phyloP scores from a whole-genome alignment of 2,888 invertebrate species.

The Ochropleura plecta region DNA sequence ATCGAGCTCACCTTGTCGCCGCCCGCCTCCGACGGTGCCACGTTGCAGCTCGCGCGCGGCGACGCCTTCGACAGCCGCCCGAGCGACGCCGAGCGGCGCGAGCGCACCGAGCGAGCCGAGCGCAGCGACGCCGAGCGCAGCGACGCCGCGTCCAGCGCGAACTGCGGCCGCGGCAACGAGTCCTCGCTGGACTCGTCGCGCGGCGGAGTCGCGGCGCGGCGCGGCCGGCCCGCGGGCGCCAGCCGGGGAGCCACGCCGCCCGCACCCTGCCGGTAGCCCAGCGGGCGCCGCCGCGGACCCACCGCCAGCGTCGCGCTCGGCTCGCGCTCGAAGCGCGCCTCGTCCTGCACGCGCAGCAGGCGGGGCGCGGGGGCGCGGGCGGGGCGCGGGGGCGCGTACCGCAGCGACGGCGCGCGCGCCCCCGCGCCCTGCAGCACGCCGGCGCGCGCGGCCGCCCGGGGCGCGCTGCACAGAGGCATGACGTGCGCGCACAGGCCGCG shows the following conservation, averaged over 20 bases:
- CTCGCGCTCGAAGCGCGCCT: slow-evolving; percentile 56
- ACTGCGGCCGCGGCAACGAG: slow-evolving; percentile 50
- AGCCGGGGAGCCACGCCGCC: slow-evolving; percentile 60
- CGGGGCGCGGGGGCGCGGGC: slow-evolving; percentile 48
- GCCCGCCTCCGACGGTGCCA: slow-evolving; percentile 65
- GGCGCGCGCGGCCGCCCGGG: slow-evolving; percentile 42
- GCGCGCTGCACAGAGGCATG: slow-evolving; percentile 24
- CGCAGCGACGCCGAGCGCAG: slow-evolving; percentile 49
- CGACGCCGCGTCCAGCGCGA: slow-evolving; percentile 56
- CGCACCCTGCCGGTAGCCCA: slow-evolving; percentile 57
- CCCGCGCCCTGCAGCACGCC: slow-evolving; percentile 55
- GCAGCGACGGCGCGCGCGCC: slow-evolving; percentile 52
- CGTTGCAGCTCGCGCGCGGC: slow-evolving; percentile 64
- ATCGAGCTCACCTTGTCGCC: slow-evolving; percentile 64
- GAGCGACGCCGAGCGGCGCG: slow-evolving; percentile 33
- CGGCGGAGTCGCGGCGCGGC: slow-evolving; percentile 48
- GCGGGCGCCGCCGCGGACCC: slow-evolving; percentile 34
- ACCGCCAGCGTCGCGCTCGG: too few relatives aligned
- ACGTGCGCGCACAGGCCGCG: slow-evolving; percentile 38
- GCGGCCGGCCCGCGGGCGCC: slow-evolving; percentile 41
- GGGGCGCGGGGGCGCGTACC: slow-evolving; percentile 56
- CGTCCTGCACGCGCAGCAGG: slow-evolving; percentile 54
- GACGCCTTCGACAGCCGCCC: slow-evolving; percentile 54
- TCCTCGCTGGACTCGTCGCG: slow-evolving; percentile 45
- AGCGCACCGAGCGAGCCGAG: slow-evolving; percentile 28